Conservation (phyloP, 2,797 vertebrate genomes). For the Nothura maculosa region DNA sequence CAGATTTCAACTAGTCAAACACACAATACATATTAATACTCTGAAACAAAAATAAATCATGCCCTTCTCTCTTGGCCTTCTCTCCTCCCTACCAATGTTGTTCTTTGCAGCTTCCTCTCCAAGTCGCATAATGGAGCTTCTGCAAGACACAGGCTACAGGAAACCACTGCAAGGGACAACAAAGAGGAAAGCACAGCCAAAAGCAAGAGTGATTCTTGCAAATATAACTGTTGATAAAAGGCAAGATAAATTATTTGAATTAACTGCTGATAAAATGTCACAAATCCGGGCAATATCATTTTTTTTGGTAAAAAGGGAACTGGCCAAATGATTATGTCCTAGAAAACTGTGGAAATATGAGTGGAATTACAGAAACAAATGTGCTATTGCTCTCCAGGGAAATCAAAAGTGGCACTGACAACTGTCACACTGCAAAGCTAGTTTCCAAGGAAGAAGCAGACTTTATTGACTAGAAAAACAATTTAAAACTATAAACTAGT, state of each 20-base stretch:
- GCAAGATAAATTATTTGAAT: neutral
- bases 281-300: neutral
- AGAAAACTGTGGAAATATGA: neutral
- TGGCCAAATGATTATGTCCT: neutral
- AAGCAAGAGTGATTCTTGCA: neutral
- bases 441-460: neutral
- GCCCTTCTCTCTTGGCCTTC: neutral
- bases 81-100: neutral
- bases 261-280: neutral
- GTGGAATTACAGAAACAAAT: neutral
- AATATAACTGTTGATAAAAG: neutral
- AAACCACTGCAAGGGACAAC: neutral
- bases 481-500: neutral
- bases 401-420: neutral
- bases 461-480: neutral
- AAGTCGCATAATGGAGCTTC: neutral
- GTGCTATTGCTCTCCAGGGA: neutral
- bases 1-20: neutral
- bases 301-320: neutral
- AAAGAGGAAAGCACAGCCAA: neutral
- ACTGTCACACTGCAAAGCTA: neutral
- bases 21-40: neutral
- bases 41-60: neutral
- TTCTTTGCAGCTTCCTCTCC: neutral
- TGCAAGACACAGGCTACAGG: neutral